Evolutionary conservation across 2,797 vertebrate genomes (phyloP), one percentile per base, ranked within the genome.

Genomic region (Anas flavirostris): DNA sequence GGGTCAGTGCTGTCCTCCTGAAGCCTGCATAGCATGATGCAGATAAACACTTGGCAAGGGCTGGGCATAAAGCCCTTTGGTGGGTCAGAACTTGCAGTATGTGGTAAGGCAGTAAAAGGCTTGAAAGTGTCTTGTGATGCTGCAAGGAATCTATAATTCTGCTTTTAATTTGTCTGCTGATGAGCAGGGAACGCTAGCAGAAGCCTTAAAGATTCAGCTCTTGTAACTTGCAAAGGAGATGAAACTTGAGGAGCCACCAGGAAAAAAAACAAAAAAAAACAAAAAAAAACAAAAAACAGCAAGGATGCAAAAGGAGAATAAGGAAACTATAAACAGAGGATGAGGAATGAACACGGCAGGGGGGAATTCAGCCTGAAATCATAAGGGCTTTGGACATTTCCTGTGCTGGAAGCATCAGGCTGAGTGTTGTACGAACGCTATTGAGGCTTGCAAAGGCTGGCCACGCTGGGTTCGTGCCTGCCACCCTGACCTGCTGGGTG

Each of bases 311-410:
- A 64, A 82, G 52, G 69, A 66, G 44, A 37, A 25, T 59, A 55
- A 82, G 63, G 52, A 84, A 92, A 88, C 59, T 83, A 73, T 89
- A 92, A 89, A 43, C 69, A 87, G 59, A 82, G 39, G 63, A 81
- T 92, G 79, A 93, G 92, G 88, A 96, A 95, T 70, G 63, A 94
- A 93, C 94, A 90, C 80, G 81, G 50, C 46, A 83, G 66, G 41
- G 21, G 31, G 35, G 39, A 85, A 56, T 95, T 75, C 72, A 90
- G 69, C 76, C 79, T 63, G 59, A 11, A 73, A 92, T 76, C 62
- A 53, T 79, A 69, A 91, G 43, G 39, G 81, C 73, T 75, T 86
- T 21, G 69, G 50, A 86, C 9, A 4, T 91, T 94, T 95, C 69
- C 91, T 94, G 80, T 77, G 84, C 46, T 94, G 94, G 77, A 95